A percentile compares a stretch with the other conserved stretches of the same genome.
Evolutionary conservation across 2,888 invertebrate species (phyloP).

Genomic region (Tenodera sinensis): DNA sequence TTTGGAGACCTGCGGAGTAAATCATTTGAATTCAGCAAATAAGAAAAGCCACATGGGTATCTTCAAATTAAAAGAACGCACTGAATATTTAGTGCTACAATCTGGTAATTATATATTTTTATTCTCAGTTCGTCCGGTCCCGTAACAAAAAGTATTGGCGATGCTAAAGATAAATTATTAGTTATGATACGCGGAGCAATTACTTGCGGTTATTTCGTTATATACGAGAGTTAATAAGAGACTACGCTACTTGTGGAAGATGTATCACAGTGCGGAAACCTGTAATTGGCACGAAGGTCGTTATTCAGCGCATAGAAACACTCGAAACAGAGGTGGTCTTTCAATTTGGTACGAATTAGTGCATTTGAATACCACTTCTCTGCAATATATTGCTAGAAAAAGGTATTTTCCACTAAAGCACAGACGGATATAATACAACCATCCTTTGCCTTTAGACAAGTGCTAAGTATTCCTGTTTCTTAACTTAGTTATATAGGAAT

Average conservation of each 20-base stretch:
- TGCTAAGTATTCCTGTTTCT: too few species aligned
- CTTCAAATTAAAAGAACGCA: too few species aligned
- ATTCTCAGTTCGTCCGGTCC: not conserved
- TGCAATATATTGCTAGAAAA: too few species aligned
- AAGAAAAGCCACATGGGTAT: too few species aligned
- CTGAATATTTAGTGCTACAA: too few species aligned
- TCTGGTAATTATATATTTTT: not conserved
- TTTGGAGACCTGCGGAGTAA: too few species aligned
- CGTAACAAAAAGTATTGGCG: not conserved
- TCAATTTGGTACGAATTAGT: not conserved
- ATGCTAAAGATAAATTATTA: not conserved
- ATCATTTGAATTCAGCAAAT: too few species aligned
- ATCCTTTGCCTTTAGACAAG: too few species aligned
- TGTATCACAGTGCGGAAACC: not conserved
- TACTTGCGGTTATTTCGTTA: not conserved
- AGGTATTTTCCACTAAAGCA: too few species aligned
- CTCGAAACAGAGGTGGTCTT: not conserved
- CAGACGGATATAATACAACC: too few species aligned
- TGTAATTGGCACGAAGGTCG: not conserved
- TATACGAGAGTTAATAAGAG: not conserved
- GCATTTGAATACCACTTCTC: not conserved
- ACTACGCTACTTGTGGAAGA: not conserved
- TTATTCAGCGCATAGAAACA: not conserved
- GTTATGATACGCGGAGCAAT: not conserved
- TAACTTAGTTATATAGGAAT: too few species aligned